phyloP scores from a whole-genome alignment of 2,113 vertebrate species.

The Bolborhynchus lineola region DNA sequence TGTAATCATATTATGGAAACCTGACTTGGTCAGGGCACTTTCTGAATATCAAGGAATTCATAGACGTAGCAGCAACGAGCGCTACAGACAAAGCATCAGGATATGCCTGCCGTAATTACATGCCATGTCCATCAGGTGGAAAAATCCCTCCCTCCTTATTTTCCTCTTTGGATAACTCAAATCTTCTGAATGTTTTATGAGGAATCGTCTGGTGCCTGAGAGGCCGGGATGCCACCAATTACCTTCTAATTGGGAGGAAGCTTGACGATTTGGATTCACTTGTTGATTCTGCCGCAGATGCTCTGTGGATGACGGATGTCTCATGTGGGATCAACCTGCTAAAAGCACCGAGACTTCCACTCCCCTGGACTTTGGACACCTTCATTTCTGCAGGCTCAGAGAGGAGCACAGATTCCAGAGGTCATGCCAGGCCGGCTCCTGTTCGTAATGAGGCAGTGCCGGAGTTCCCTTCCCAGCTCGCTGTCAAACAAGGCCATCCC shows the following conservation, averaged over 20 bases:
- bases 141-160: neutral
- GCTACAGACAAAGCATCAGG: neutral
- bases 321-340: neutral
- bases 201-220: conserved; percentile 4
- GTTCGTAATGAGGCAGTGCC: no score
- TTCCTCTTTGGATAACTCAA: neutral
- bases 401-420: neutral
- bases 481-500: neutral
- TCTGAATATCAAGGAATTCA: conserved; percentile 46
- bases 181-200: neutral
- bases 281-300: neutral
- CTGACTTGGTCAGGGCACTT: neutral
- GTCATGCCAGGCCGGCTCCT: neutral
- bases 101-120: neutral
- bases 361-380: neutral
- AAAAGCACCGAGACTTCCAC: neutral
- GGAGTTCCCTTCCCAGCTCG: neutral
- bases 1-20: neutral
- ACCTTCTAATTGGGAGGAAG: neutral
- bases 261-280: neutral
- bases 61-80: neutral
- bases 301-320: accelerated
- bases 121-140: neutral
- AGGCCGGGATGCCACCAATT: neutral
- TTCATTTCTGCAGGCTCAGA: neutral